phyloP scores from a whole-genome alignment of 2,888 invertebrate species.

The Limulus polyphemus region DNA sequence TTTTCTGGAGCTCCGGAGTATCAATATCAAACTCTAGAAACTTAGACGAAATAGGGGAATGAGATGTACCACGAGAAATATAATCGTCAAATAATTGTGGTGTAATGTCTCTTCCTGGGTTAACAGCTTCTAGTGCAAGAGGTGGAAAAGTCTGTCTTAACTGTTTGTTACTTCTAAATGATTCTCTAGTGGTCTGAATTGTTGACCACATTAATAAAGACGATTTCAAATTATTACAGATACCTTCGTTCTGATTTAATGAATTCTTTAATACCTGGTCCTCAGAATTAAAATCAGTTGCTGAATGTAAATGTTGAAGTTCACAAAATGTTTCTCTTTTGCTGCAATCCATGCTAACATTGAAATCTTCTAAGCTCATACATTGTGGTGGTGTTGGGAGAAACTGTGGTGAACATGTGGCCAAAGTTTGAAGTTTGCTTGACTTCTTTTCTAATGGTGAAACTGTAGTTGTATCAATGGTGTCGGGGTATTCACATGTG shows the following conservation, averaged over 20 bases:
- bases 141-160: conserved; percentile 24
- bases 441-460: not conserved
- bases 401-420: not conserved
- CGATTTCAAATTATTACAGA: conserved; percentile 9
- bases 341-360: too few relatives aligned
- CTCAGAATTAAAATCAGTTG: not conserved
- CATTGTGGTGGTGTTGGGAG: not conserved
- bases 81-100: not conserved
- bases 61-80: not conserved
- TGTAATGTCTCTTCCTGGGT: conserved; percentile 8
- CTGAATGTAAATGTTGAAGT: not conserved
- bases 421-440: too few relatives aligned
- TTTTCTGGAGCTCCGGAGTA: conserved; percentile 31
- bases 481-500: not conserved
- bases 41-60: not conserved
- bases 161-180: conserved; percentile 23
- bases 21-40: too few relatives aligned
- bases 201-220: conserved; percentile 17
- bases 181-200: conserved; percentile 20
- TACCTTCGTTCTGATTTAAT: too few relatives aligned
- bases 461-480: not conserved
- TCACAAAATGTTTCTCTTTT: not conserved
- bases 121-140: too few relatives aligned
- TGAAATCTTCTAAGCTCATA: too few relatives aligned
- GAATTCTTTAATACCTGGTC: not conserved